Conservation (phyloP, 2,797 vertebrate species). For the Liasis olivaceus region DNA sequence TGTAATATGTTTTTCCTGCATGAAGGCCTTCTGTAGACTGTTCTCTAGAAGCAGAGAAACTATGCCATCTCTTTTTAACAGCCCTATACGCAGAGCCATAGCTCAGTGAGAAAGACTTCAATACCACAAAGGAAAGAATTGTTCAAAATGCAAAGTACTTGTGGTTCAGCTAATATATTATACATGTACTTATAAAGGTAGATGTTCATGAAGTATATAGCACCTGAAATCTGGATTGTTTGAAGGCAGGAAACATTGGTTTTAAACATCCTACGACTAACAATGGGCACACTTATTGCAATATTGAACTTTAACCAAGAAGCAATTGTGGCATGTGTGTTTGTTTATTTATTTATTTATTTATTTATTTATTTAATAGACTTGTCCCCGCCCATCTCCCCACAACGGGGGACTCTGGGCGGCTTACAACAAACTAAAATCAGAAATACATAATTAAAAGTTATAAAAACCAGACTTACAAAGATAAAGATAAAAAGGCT, state of each 20-base stretch:
- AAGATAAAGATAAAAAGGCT: too few species aligned
- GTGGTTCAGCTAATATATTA: background rate
- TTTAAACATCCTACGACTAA: background rate
- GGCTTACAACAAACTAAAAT: too few species aligned
- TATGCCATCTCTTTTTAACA: background rate
- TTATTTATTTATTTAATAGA: too few species aligned
- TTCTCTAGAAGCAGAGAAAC: background rate
- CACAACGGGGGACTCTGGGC: too few species aligned
- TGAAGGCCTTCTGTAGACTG: background rate
- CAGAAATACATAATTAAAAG: too few species aligned
- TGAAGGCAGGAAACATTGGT: conserved; percentile 11
- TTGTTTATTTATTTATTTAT: background rate
- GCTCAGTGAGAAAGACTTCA: background rate
- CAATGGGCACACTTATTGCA: background rate
- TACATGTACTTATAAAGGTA: background rate
- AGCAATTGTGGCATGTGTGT: background rate
- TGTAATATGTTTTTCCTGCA: background rate
- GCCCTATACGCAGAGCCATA: background rate
- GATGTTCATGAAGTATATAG: background rate
- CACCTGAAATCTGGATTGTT: background rate
- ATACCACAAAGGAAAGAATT: background rate
- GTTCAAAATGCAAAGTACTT: background rate
- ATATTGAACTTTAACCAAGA: fast-evolving
- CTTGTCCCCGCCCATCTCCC: too few species aligned
- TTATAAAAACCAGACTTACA: too few species aligned